phyloP scores from a whole-genome alignment of 2,113 vertebrate genomes.

The Atrichornis clamosus region DNA sequence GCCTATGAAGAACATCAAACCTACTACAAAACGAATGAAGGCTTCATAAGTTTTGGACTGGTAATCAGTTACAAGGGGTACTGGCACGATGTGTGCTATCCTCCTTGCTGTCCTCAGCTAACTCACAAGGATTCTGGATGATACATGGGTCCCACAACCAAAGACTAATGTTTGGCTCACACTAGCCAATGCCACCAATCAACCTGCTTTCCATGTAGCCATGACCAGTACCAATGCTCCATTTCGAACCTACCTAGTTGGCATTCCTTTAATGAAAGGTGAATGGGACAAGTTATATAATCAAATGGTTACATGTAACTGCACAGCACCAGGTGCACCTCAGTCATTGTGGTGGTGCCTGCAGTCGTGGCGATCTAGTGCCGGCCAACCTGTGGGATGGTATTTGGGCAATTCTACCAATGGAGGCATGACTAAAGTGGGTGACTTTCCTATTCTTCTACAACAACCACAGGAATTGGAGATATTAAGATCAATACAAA shows the following conservation, averaged over 20 bases:
- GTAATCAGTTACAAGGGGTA: background rate
- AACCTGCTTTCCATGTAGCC: background rate
- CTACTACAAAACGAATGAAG: background rate
- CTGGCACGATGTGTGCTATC: background rate
- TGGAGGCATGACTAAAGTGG: no score
- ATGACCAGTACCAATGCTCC: no score
- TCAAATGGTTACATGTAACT: background rate
- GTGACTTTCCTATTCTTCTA: no score
- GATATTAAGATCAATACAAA: no score
- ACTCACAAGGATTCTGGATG: background rate
- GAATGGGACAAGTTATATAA: background rate
- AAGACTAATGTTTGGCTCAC: no score
- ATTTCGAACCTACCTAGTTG: background rate
- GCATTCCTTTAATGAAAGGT: background rate
- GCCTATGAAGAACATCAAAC: background rate
- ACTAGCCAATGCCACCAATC: background rate
- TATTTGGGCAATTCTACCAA: background rate
- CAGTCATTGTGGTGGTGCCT: background rate
- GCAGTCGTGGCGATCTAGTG: background rate
- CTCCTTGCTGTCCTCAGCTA: background rate
- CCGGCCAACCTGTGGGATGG: background rate
- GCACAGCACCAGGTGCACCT: no score
- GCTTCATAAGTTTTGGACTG: no score
- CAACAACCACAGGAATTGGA: no score
- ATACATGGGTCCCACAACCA: background rate